Percentiles rank a stretch among this genome's conserved stretches.
These are phyloP conservation scores for Blera fallax DNA, from an alignment of 2,888 invertebrate species.

Conservation along the genomic window DNA sequence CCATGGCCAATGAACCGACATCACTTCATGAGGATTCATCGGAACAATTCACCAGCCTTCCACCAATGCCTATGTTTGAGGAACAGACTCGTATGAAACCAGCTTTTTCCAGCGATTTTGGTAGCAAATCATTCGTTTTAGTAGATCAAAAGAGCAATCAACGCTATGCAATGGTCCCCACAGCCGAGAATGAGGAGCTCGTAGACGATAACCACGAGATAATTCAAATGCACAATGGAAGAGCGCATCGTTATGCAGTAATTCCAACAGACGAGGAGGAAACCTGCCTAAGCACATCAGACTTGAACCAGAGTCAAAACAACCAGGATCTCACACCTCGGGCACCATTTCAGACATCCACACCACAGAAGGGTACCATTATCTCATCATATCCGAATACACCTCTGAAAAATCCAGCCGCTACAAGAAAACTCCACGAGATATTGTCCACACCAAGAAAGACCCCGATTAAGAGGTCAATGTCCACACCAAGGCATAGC, in stretches of 20 bases:
- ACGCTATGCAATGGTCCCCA: constrained; percentile 86
- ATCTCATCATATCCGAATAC: constrained; percentile 79
- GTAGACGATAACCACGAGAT: constrained; percentile 82
- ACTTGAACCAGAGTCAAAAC: constrained; percentile 81
- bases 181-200: constrained; percentile 84
- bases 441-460: constrained; percentile 88
- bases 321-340: constrained; percentile 69
- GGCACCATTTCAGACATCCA: constrained; percentile 78
- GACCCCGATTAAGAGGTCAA: constrained; percentile 77
- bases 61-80: constrained; percentile 75
- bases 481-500: constrained; percentile 80
- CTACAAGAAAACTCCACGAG: constrained; percentile 90
- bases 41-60: constrained; percentile 79
- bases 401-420: constrained; percentile 85
- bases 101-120: constrained; percentile 82
- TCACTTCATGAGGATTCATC: constrained; percentile 78
- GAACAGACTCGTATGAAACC: constrained; percentile 77
- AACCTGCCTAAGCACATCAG: constrained; percentile 80
- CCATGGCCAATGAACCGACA: constrained; percentile 76
- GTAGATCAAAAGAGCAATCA: constrained; percentile 84
- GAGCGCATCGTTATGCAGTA: constrained; percentile 84
- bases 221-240: constrained; percentile 82
- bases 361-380: constrained; percentile 78
- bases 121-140: constrained; percentile 80
- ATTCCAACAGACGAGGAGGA: constrained; percentile 84